Conservation (phyloP, 2,888 invertebrate species). For the Platynereis dumerilii region DNA sequence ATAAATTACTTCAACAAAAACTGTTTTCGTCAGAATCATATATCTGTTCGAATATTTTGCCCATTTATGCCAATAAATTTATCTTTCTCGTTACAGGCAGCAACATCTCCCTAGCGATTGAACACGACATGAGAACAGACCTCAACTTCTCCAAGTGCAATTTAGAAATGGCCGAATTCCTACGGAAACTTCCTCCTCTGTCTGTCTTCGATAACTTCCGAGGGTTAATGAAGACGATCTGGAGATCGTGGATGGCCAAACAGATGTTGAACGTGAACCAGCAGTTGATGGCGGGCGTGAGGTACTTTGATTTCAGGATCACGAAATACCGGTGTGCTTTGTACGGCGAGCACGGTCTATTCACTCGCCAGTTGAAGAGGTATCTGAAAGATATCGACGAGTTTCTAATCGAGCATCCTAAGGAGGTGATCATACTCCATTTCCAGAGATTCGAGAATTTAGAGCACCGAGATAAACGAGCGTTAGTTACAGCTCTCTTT, state of each 20-base stretch:
- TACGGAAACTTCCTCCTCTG: constrained; percentile 38
- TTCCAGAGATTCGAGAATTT: constrained; percentile 86
- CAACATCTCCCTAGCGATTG: constrained; percentile 39
- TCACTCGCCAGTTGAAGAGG: constrained; percentile 67
- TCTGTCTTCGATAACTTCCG: constrained; percentile 42
- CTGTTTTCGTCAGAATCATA: no score
- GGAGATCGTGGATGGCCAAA: constrained; percentile 65
- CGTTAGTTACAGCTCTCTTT: constrained; percentile 70
- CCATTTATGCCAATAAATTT: no score
- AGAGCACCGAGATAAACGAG: constrained; percentile 71
- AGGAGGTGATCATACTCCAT: constrained; percentile 81
- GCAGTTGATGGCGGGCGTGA: constrained; percentile 80
- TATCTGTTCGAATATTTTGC: no score
- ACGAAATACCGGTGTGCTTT: constrained; percentile 69
- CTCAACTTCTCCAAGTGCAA: constrained; percentile 43
- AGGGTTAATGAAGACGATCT: constrained; percentile 38
- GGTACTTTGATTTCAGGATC: constrained; percentile 83
- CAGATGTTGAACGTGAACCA: constrained; percentile 72
- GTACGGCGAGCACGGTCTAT: constrained; percentile 42
- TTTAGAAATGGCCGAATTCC: constrained; percentile 41
- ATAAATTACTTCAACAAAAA: no score
- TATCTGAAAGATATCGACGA: constrained; percentile 72
- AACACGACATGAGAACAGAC: constrained; percentile 38
- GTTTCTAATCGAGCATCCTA: constrained; percentile 75
- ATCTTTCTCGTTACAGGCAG: constrained; percentile 33